Base-by-base conservation (phyloP, 2,113 vertebrate species). In the Boleophthalmus pectinirostris region DNA sequence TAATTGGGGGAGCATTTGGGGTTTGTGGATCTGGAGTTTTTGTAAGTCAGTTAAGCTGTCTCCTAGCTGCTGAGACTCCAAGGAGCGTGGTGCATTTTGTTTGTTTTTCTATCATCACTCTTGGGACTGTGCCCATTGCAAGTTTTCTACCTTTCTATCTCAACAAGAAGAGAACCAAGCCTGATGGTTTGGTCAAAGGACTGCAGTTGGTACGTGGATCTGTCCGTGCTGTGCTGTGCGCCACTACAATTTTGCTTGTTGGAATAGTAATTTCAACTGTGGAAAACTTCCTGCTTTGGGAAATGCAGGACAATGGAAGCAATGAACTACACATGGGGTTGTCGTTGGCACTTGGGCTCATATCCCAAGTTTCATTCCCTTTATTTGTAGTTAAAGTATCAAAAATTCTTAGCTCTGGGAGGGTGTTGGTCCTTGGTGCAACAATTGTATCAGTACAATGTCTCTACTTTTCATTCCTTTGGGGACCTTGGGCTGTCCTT, bases 251-350 rank as follows among this genome's bases (percentile, higher is more conserved):
- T 64, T 75, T 95, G 64, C 66, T 97, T 69, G 69, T 81, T 0
- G 96, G 95, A 0, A 84, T 77, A 0, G 84, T 88, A 0, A 12
- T 71, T 23, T 94, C 96, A 0, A 35, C 85, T 0, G 85, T 91
- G 29, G 92, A 94, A 13, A 93, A 95, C 90, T 97, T 97, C 64
- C 92, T 98, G 1, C 92, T 96, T 69, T 98, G 96, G 97, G 93
- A 95, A 87, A 96, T 97, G 95, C 75, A 95, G 83, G 95, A 97
- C 72, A 84, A 68, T 0, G 93, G 93, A 49, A 90, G 95, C 78
- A 74, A 68, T 0, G 94, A 96, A 84, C 87, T 95, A 49, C 94
- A 92, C 83, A 95, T 97, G 95, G 97, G 95, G 0, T 56, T 93
- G 25, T 87, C 89, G 0, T 86, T 96, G 0, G 79, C 94, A 0